These are phyloP conservation scores for Salarias fasciatus DNA, from an alignment of 2,797 vertebrate genomes.

Conservation along the genomic window DNA sequence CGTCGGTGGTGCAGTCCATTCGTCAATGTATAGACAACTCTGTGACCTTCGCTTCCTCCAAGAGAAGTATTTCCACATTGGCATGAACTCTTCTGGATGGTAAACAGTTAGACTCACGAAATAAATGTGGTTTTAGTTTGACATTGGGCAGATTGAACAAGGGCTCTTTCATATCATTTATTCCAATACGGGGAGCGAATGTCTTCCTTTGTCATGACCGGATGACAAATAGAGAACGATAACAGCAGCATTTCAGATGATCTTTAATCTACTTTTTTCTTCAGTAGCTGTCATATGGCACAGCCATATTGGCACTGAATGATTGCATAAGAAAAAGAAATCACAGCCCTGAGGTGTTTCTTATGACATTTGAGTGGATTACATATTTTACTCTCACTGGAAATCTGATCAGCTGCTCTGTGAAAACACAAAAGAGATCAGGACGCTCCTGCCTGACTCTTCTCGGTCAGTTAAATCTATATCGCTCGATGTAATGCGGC, in stretches of 20 bases:
- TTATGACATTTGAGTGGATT: constrained; percentile 20
- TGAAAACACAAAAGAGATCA: constrained; percentile 28
- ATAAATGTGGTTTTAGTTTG: too few relatives aligned
- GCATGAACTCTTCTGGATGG: too few relatives aligned
- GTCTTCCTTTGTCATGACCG: too few relatives aligned
- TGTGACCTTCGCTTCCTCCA: constrained; percentile 15
- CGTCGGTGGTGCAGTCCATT: constrained; percentile 20
- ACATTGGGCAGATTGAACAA: too few relatives aligned
- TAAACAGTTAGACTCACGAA: too few relatives aligned
- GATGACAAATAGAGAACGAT: too few relatives aligned
- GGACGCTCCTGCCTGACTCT: constrained; percentile 36
- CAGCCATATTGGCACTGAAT: background rate
- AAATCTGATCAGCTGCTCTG: constrained; percentile 30
- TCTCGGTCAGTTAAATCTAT: constrained; percentile 38
- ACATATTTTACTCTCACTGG: constrained; percentile 6
- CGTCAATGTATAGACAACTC: constrained; percentile 7
- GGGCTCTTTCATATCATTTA: too few relatives aligned
- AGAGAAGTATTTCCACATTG: constrained; percentile 7
- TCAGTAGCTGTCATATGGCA: too few relatives aligned
- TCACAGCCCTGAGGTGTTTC: background rate
- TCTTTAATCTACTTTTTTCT: too few relatives aligned
- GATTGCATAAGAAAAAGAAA: background rate
- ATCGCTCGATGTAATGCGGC: constrained; percentile 45
- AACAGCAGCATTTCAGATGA: too few relatives aligned
- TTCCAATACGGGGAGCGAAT: too few relatives aligned